Conservation (phyloP, 1,140 invertebrate genomes). For the Penaeus vannamei region DNA sequence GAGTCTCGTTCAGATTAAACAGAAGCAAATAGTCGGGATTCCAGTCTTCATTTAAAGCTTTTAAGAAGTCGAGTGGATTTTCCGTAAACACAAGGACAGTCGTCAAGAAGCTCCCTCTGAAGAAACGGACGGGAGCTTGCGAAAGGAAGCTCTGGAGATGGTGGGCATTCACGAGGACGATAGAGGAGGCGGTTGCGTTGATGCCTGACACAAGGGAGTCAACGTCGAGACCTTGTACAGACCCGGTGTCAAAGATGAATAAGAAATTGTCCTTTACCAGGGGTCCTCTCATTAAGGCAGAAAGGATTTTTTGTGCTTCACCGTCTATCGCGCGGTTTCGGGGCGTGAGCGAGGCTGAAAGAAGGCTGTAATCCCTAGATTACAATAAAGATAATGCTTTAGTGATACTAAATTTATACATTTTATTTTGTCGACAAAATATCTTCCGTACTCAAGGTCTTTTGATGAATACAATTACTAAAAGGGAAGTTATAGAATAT, state of each 20-base stretch:
- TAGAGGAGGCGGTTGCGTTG: neutral
- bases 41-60: conserved; percentile 31
- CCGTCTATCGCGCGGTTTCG: neutral
- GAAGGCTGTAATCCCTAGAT: neutral
- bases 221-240: neutral
- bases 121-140: conserved; percentile 13
- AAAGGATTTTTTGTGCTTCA: neutral
- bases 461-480: no score
- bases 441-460: no score
- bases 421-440: no score
- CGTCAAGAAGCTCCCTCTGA: conserved; percentile 28
- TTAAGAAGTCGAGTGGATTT: neutral
- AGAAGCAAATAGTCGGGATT: conserved; percentile 41
- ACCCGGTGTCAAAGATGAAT: conserved; percentile 14
- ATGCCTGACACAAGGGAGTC: neutral
- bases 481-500: no score
- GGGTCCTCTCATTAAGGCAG: conserved; percentile 12
- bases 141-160: conserved; percentile 3
- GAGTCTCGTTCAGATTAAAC: conserved; percentile 38
- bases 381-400: neutral
- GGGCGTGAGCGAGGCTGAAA: neutral
- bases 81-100: conserved; percentile 18
- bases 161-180: conserved; percentile 10
- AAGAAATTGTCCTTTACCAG: conserved; percentile 30
- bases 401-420: no score